Evolutionary conservation across 2,888 invertebrate species (phyloP).

Genomic region (Harpagoxenus sublaevis): DNA sequence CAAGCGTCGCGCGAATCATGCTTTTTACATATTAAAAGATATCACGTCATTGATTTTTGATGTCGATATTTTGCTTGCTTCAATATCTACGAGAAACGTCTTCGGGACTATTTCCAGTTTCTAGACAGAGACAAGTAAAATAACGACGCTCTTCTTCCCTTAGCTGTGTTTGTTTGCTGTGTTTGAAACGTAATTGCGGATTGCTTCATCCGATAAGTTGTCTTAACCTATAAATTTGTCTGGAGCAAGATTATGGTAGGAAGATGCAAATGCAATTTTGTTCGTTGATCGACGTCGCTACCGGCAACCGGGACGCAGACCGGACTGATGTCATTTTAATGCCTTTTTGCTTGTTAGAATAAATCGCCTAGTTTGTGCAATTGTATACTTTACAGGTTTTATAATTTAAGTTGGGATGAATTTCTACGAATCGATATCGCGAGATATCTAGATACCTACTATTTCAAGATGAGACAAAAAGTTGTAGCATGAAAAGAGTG

Average conservation of each 20-base stretch:
- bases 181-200: constrained; percentile 59
- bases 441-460: not conserved
- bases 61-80: constrained; percentile 20
- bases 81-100: constrained; percentile 12
- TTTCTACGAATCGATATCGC: constrained; percentile 24
- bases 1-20: constrained; percentile 53
- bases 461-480: not conserved
- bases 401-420: constrained; percentile 3
- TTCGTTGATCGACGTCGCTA: constrained; percentile 80
- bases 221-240: constrained; percentile 57
- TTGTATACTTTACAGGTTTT: constrained; percentile 29
- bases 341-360: constrained; percentile 41
- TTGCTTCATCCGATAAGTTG: constrained; percentile 69
- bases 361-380: not conserved
- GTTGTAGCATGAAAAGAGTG: not conserved
- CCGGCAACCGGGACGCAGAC: constrained; percentile 72
- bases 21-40: constrained; percentile 28
- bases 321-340: constrained; percentile 65
- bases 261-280: constrained; percentile 80
- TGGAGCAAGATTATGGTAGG: constrained; percentile 46
- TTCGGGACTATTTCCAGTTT: not conserved
- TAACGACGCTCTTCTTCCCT: constrained; percentile 49
- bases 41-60: not conserved
- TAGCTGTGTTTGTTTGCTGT: constrained; percentile 30
- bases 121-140: constrained; percentile 21